Evolutionary conservation across 35 echinoderm and acorn worm genomes (phyloP), one percentile per base, ranked within the genome.

Genomic region (Apostichopus californicus): DNA sequence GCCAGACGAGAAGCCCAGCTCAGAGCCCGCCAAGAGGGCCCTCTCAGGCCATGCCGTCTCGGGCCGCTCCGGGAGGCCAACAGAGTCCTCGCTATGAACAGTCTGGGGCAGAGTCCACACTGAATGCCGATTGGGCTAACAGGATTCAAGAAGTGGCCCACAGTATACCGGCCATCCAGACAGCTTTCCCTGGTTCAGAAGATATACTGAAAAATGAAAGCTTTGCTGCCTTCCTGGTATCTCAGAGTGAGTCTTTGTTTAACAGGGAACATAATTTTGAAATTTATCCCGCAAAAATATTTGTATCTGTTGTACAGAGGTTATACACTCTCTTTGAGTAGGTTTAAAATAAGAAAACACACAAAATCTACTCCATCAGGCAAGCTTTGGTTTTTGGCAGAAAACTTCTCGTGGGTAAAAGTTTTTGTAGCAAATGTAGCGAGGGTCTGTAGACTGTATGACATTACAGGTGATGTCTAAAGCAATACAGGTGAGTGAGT

Each of bases 101-200:
- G 52, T 5, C 8, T 28, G 9, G 22, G 14, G 17, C 6, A 9
- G 54, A 68, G 86, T 11, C 57, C 5, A 71, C 10, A 4, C 25
- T 66, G 5, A 87, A 87, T 57, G 57, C 64, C 9, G 86, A 87
- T 17, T 87, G 86, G 86, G 86, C 86, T 12, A 87, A 87, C 57
- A 87, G 57, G 86, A 87, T 87, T 21, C 54, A 28, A 57, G 86
- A 87, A 68, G 55, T 71, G 3, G 86, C 64, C n/a, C 11, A 59
- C 25, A 87, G 8, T 5, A 87, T 65, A 3, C 86, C 86, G 23
- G 56, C 55, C 7, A 11, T 24, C 18, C 11, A 65, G 17, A 24
- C 86, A 63, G 54, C 86, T 52, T 87, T 65, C 61, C 86, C 86
- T 1, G 86, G 86, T 2, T 59, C 86, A 66, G 86, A 87, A 18